phyloP scores from a whole-genome alignment of 2,888 invertebrate genomes.

The Patella pellucida region DNA sequence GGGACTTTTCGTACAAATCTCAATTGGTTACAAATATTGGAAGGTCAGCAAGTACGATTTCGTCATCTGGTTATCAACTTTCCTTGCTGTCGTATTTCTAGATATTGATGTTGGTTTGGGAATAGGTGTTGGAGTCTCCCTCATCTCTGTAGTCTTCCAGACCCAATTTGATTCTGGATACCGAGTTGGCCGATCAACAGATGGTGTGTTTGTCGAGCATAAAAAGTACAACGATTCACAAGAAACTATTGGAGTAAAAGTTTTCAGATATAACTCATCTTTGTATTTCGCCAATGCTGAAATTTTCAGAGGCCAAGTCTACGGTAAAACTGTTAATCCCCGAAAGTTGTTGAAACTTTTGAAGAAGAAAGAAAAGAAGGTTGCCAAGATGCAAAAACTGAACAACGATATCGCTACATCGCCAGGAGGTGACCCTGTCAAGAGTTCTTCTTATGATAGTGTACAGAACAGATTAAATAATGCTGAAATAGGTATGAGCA shows the following conservation, averaged over 20 bases:
- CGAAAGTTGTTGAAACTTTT: constrained; percentile 57
- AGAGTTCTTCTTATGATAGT: constrained; percentile 14
- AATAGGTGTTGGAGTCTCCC: constrained; percentile 61
- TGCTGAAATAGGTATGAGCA: constrained; percentile 20
- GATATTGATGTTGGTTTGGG: constrained; percentile 66
- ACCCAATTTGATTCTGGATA: constrained; percentile 61
- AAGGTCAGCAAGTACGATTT: constrained; percentile 84
- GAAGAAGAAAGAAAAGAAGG: constrained; percentile 51
- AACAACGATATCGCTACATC: constrained; percentile 20
- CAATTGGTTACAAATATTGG: constrained; percentile 82
- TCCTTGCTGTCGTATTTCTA: constrained; percentile 58
- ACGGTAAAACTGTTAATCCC: constrained; percentile 61
- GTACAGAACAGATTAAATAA: background rate
- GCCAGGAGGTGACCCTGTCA: constrained; percentile 12
- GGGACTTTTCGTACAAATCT: constrained; percentile 76
- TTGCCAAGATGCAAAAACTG: constrained; percentile 15
- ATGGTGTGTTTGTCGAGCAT: constrained; percentile 53
- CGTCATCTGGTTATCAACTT: constrained; percentile 69
- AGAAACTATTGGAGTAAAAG: constrained; percentile 58
- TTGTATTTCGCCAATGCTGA: constrained; percentile 68
- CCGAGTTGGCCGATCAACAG: constrained; percentile 56
- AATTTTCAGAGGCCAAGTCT: constrained; percentile 62
- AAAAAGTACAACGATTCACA: constrained; percentile 52
- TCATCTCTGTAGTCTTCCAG: constrained; percentile 63
- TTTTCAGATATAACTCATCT: constrained; percentile 65